These are phyloP conservation scores for Cepphus grylle DNA, from an alignment of 2,113 vertebrate genomes.

Conservation along the genomic window DNA sequence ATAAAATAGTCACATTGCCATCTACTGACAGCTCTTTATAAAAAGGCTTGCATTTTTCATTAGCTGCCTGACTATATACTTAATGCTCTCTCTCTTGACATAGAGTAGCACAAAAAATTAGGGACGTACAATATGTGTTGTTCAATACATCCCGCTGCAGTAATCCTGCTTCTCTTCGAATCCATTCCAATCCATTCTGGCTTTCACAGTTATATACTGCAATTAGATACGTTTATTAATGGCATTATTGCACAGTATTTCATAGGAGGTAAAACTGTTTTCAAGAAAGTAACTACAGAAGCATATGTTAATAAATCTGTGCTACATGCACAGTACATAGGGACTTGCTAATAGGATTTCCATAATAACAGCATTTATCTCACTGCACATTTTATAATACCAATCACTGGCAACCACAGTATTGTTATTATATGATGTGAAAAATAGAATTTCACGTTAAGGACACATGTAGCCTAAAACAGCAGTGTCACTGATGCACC, in stretches of 20 bases:
- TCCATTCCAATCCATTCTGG: conserved; percentile 29
- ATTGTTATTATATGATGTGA: conserved; percentile 43
- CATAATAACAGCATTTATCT: conserved; percentile 73
- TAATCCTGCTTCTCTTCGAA: conserved; percentile 47
- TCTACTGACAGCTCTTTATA: conserved; percentile 75
- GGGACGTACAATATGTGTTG: not conserved
- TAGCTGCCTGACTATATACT: conserved; percentile 17
- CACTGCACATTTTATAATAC: conserved; percentile 55
- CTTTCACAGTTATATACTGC: conserved; percentile 55
- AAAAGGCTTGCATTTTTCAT: conserved; percentile 37
- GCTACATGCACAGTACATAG: conserved; percentile 7
- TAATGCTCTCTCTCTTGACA: conserved; percentile 18
- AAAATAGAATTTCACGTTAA: conserved; percentile 63
- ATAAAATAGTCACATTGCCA: conserved; percentile 80
- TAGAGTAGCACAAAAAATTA: not conserved
- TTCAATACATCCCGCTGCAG: conserved; percentile 13
- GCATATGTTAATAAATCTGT: conserved; percentile 64
- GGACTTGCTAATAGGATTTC: conserved; percentile 73
- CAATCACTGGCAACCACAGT: conserved; percentile 38
- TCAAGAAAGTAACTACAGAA: conserved; percentile 64
- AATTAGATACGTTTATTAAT: conserved; percentile 73
- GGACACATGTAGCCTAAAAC: not conserved
- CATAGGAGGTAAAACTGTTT: conserved; percentile 62
- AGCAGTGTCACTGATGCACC: not conserved
- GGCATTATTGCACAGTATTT: conserved; percentile 63